phyloP scores from a whole-genome alignment of 2,797 vertebrate species.

The Sebastes iracundus region DNA sequence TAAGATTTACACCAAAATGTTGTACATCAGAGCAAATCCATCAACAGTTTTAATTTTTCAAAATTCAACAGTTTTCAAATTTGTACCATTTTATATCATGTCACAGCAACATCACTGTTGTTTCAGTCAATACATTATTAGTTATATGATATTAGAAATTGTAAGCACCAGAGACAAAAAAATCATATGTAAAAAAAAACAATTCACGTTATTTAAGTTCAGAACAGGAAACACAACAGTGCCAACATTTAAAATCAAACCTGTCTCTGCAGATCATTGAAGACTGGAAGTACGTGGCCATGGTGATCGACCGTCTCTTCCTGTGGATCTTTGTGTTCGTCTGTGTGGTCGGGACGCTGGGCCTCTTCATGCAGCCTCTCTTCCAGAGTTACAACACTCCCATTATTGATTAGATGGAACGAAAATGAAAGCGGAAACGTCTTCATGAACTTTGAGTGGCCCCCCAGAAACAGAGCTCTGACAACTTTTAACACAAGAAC shows the following conservation, averaged over 20 bases:
- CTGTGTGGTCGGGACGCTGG: conserved; percentile 83
- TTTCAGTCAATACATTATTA: neutral
- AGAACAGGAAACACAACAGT: neutral
- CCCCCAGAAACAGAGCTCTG: conserved; percentile 42
- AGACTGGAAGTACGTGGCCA: conserved; percentile 89
- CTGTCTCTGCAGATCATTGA: conserved; percentile 80
- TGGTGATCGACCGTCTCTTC: conserved; percentile 88
- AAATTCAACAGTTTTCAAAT: neutral
- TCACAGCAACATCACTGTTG: neutral
- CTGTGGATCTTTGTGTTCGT: conserved; percentile 87
- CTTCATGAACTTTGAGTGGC: conserved; percentile 24
- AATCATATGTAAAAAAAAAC: neutral
- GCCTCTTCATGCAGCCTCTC: conserved; percentile 87
- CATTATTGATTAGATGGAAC: conserved; percentile 65
- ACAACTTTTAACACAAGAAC: conserved; percentile 37
- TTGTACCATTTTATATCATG: neutral
- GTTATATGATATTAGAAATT: neutral
- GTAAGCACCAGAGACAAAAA: neutral
- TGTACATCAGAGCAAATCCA: neutral
- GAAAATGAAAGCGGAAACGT: conserved; percentile 45
- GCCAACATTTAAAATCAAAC: neutral
- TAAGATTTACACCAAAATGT: neutral
- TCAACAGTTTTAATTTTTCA: neutral
- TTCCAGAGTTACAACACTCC: conserved; percentile 85
- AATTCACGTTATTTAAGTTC: neutral